A percentile compares a stretch with the other conserved stretches of the same genome.
Evolutionary conservation across 2,888 invertebrate genomes (phyloP).

Genomic region (Cantharis flavilabris): DNA sequence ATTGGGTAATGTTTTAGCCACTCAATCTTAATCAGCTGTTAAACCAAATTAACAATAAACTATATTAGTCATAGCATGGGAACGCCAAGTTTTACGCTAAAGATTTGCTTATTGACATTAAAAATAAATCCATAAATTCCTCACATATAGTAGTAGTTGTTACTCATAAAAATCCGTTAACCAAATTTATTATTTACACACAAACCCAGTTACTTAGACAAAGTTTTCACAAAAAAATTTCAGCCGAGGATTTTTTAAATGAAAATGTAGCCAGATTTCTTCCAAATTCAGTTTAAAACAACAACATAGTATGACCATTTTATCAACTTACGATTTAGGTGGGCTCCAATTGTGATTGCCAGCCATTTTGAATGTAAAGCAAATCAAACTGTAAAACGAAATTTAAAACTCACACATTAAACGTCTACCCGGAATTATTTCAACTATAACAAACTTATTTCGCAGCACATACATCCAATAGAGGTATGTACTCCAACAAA

Average conservation of each 20-base stretch:
- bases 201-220: not conserved
- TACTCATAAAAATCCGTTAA: not conserved
- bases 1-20: not conserved
- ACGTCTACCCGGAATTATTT: not conserved
- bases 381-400: not conserved
- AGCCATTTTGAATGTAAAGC: slow-evolving; percentile 9
- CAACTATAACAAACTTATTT: not conserved
- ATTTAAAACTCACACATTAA: not conserved
- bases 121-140: not conserved
- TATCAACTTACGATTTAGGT: slow-evolving; percentile 7
- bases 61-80: not conserved
- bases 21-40: not conserved
- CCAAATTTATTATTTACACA: not conserved
- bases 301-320: not conserved
- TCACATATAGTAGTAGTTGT: not conserved
- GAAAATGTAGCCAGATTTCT: not conserved
- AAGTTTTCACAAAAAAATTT: not conserved
- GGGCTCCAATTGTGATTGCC: slow-evolving; percentile 8
- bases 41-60: not conserved
- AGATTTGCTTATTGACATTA: not conserved
- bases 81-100: not conserved
- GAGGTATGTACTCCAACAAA: not conserved
- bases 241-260: not conserved
- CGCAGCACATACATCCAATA: not conserved
- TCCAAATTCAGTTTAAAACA: not conserved